These are phyloP conservation scores for Oryzias melastigma DNA, from an alignment of 2,113 vertebrate genomes.

Conservation along the genomic window DNA sequence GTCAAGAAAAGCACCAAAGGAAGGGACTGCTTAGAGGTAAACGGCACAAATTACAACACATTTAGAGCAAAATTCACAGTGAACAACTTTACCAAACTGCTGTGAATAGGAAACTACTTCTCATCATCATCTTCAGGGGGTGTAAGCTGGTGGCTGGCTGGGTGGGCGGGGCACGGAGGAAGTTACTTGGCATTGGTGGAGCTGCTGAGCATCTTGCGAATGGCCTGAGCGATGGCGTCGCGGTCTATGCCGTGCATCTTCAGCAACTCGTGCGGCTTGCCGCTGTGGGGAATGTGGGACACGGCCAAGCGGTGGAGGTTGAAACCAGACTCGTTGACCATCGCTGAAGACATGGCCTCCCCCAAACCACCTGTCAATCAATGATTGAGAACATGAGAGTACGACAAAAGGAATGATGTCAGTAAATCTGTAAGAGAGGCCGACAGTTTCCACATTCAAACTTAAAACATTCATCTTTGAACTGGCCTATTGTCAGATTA, in stretches of 20 bases:
- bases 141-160: conserved; percentile 15
- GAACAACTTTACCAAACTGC: conserved; percentile 43
- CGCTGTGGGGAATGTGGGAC: conserved; percentile 83
- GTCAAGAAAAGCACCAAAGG: conserved; percentile 39
- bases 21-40: conserved; percentile 56
- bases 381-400: neutral
- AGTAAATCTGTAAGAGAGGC: too few species aligned
- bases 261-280: conserved; percentile 88
- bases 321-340: conserved; percentile 83
- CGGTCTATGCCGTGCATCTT: conserved; percentile 92
- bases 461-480: too few species aligned
- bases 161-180: conserved; percentile 31
- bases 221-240: conserved; percentile 84
- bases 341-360: conserved; percentile 82
- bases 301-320: conserved; percentile 85
- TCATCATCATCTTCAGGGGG: conserved; percentile 29
- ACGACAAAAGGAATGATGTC: neutral
- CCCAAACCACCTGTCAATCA: conserved; percentile 84
- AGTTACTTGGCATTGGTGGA: conserved; percentile 83
- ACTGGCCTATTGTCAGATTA: too few species aligned
- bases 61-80: conserved; percentile 55
- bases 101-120: conserved; percentile 53
- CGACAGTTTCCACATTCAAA: too few species aligned
- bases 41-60: conserved; percentile 70
- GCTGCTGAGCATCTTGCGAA: conserved; percentile 82